A percentile compares a stretch with the other conserved stretches of the same genome.
Conservation (phyloP, 1,140 invertebrate species). For the Andricus grossulariae region DNA sequence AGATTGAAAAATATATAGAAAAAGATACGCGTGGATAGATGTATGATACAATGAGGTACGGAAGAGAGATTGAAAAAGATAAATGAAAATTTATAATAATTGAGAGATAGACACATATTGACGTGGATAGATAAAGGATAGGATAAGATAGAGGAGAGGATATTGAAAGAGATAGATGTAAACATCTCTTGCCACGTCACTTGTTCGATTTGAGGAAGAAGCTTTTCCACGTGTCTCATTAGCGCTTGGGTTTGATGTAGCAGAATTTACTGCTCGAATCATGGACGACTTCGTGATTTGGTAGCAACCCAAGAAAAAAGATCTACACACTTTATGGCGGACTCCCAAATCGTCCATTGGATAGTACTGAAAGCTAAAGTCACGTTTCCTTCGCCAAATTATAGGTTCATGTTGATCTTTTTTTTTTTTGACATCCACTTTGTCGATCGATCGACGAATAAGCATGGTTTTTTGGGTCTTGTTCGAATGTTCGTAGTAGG, state of each 20-base stretch:
- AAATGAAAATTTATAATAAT: no score
- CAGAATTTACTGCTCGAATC: constrained; percentile 3
- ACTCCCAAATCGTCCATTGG: neutral
- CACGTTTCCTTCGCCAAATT: constrained; percentile 13
- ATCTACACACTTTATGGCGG: neutral
- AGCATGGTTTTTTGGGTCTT: neutral
- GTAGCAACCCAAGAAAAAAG: neutral
- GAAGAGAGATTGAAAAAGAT: no score
- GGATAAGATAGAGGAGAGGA: no score
- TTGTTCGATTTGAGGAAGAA: constrained; percentile 26
- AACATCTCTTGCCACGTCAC: neutral
- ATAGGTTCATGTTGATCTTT: neutral
- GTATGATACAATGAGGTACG: no score
- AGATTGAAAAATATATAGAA: no score
- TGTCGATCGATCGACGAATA: neutral
- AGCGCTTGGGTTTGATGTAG: neutral
- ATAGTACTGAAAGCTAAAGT: neutral
- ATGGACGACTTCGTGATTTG: neutral
- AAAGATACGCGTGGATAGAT: no score
- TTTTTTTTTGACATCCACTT: neutral
- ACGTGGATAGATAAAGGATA: no score
- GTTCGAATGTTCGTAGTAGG: neutral
- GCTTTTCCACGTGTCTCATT: constrained; percentile 27
- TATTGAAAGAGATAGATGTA: no score
- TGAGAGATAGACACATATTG: no score